Base-by-base conservation (phyloP, 2,888 invertebrate species). In the Agonopterix subpropinquella region DNA sequence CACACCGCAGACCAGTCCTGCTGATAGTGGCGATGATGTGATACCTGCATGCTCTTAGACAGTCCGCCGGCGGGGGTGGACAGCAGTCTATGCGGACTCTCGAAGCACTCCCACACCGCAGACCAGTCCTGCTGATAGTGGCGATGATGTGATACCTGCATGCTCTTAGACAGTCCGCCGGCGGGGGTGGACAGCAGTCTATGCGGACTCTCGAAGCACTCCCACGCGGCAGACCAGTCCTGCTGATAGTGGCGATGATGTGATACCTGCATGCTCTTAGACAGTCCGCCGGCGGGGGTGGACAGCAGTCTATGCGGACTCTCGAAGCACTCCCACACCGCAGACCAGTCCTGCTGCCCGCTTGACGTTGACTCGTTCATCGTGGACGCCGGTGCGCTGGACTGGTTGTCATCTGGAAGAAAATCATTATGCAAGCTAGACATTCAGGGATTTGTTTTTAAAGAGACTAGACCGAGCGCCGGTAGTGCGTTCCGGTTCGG, bases 1-100 rank as follows among this genome's bases (percentile, higher is more conserved):
- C 94, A 95, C 8, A 96, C 92, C 28, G 94, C 90, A 8, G 93
- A 93, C 96, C 96, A 96, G 73, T 96, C 96, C 58, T 95, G 94
- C 58, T 92, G 92, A 18, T 18, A 18, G 18, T 18, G 18, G 18
- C 3, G 18, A 18, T 18, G 3, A 15, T 15, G 1, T n/a, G 13
- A 18, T 18, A 18, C 18, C 88, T 93, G 92, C 93, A 95, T 93
- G 54, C 92, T 91, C 70, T 95, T 95, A 0, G 94, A 92, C 47
- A 18, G 18, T 18, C 18, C 18, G 18, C 18, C 18, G 18, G 18
- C 18, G 18, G 18, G 18, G 2, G 18, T 95, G 83, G 92, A 92
- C 11, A 95, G 83, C 41, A 95, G 73, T 9, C 91, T 90, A 64
- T 95, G 92, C 0, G 96, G 96, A 68, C 93, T 93, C 63, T 96